Evolutionary conservation across 2,888 invertebrate genomes (phyloP).

Genomic region (Drosophila testacea): DNA sequence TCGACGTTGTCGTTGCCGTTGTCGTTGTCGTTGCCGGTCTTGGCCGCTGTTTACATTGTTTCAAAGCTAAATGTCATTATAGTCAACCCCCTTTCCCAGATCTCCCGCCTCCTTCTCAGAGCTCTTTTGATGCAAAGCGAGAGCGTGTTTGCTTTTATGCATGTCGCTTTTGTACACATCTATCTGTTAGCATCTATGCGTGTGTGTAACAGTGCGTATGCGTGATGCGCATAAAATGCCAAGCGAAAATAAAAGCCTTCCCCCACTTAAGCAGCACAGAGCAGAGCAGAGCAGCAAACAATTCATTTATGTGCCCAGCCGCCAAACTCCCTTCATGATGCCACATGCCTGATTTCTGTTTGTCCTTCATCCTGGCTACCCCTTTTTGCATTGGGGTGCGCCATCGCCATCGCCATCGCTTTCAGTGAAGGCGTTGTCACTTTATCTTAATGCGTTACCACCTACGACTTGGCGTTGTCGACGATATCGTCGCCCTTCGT

Average conservation of each 20-base stretch:
- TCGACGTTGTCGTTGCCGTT: constrained; percentile 54
- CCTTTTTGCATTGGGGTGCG: constrained; percentile 64
- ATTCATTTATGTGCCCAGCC: constrained; percentile 73
- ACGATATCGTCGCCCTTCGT: constrained; percentile 27
- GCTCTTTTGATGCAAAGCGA: constrained; percentile 68
- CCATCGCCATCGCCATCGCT: constrained; percentile 20
- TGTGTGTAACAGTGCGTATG: constrained; percentile 75
- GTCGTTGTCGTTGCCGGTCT: constrained; percentile 15
- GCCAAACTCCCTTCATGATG: constrained; percentile 32
- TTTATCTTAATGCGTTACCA: constrained; percentile 82
- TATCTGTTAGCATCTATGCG: constrained; percentile 55
- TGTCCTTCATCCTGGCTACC: constrained; percentile 71
- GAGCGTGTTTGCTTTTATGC: constrained; percentile 71
- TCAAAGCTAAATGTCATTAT: constrained; percentile 81
- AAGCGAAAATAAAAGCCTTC: constrained; percentile 74
- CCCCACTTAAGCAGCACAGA: constrained; percentile 1
- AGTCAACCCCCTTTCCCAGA: constrained; percentile 41
- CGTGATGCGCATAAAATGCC: constrained; percentile 81
- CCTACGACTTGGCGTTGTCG: constrained; percentile 72
- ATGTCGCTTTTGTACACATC: constrained; percentile 60
- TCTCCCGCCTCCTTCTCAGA: background rate
- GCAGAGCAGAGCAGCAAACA: constrained; percentile 40
- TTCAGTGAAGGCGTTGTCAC: constrained; percentile 74
- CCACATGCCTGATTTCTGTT: constrained; percentile 71
- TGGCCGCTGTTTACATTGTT: constrained; percentile 76